These are phyloP conservation scores for Pangasius sanitwongsei DNA, from an alignment of 2,797 vertebrate genomes.

Conservation along the genomic window DNA sequence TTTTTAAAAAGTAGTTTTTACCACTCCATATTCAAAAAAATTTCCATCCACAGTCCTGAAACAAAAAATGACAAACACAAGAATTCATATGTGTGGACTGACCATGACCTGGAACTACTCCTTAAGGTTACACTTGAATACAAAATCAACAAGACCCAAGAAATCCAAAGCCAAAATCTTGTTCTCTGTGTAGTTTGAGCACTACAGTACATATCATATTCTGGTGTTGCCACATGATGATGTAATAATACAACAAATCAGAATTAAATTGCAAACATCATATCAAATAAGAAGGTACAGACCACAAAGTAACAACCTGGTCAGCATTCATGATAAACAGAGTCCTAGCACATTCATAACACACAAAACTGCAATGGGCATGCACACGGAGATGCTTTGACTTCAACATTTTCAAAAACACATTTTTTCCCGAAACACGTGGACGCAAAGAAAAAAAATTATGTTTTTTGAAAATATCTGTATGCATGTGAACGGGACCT, in stretches of 20 bases:
- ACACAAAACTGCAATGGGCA: neutral
- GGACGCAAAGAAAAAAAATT: neutral
- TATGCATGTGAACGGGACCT: neutral
- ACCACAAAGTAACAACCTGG: neutral
- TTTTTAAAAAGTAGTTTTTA: neutral
- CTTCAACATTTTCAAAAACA: neutral
- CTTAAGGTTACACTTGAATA: neutral
- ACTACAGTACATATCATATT: neutral
- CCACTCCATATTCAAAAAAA: neutral
- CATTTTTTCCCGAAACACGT: neutral
- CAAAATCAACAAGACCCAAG: neutral
- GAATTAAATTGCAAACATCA: neutral
- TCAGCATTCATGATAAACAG: neutral
- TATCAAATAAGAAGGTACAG: neutral
- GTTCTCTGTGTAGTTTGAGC: neutral
- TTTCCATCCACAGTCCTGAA: neutral
- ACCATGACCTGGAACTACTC: neutral
- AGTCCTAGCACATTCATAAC: constrained; percentile 1
- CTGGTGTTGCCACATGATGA: neutral
- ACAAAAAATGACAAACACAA: neutral
- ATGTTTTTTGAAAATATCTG: neutral
- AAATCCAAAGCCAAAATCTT: neutral
- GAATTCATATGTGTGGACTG: neutral
- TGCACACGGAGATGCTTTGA: neutral
- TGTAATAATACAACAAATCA: neutral